A percentile compares a stretch with the other conserved stretches of the same genome.
Evolutionary conservation across 1,140 invertebrate genomes (phyloP).

Genomic region (Drosophila eugracilis): DNA sequence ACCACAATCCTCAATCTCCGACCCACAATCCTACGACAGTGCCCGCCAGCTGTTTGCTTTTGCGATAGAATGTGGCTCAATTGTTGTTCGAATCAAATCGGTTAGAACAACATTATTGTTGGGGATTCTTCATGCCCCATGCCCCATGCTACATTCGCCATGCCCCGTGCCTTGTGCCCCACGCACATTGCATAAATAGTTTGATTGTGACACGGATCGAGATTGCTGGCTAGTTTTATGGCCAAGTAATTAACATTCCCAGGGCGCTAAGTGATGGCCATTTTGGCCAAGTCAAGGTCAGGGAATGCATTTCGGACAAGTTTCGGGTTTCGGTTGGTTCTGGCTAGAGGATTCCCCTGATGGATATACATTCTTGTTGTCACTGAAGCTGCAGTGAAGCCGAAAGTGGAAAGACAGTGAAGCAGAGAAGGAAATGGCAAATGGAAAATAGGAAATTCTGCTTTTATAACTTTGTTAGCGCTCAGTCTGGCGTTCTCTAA

Average conservation of each 20-base stretch:
- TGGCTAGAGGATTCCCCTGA: conserved; percentile 17
- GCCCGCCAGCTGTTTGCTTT: conserved; percentile 34
- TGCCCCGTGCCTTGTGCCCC: background rate
- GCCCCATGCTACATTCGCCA: too few relatives aligned
- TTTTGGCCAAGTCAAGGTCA: conserved; percentile 20
- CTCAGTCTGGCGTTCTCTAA: conserved; percentile 2
- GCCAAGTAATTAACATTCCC: conserved; percentile 48
- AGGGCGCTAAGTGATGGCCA: conserved; percentile 34
- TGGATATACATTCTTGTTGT: conserved; percentile 23
- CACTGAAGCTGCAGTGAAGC: conserved; percentile 24
- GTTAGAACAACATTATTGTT: conserved; percentile 33
- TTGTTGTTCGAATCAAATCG: conserved; percentile 46
- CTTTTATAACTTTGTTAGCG: conserved; percentile 39
- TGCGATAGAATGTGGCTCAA: conserved; percentile 41
- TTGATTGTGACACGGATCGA: conserved; percentile 38
- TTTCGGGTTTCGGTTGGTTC: conserved; percentile 22
- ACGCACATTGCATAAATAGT: conserved; percentile 43
- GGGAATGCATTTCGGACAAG: conserved; percentile 37
- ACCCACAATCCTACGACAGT: conserved; percentile 11
- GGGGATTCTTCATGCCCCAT: conserved; percentile 6
- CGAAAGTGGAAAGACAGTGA: background rate
- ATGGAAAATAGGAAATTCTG: conserved; percentile 42
- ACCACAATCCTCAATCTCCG: conserved; percentile 4
- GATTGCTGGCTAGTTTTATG: conserved; percentile 15
- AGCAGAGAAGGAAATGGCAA: conserved; percentile 5